Conservation (phyloP, 2,888 invertebrate genomes). For the Calameuta pallipes region DNA sequence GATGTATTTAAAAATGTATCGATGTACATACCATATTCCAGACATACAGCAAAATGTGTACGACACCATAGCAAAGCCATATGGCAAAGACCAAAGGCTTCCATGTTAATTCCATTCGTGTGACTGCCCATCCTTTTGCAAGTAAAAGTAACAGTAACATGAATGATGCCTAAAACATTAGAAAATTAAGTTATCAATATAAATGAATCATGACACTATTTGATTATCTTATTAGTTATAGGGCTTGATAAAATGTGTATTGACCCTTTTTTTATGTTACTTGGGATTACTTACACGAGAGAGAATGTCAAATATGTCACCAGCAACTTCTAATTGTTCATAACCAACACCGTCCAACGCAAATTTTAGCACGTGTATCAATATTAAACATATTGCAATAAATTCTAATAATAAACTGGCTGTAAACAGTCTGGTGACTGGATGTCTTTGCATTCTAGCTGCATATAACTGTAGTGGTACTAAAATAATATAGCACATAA, state of each 20-base stretch:
- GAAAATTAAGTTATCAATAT: background rate
- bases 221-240: constrained; percentile 6
- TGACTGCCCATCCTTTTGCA: constrained; percentile 98
- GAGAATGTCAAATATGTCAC: constrained; percentile 92
- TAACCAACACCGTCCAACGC: constrained; percentile 91
- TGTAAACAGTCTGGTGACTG: constrained; percentile 91
- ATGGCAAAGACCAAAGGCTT: constrained; percentile 86
- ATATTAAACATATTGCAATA: constrained; percentile 85
- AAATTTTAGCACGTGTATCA: constrained; percentile 90
- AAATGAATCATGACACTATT: constrained; percentile 14
- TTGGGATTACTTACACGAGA: constrained; percentile 78
- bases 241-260: background rate
- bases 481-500: constrained; percentile 86
- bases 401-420: constrained; percentile 88
- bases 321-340: constrained; percentile 83
- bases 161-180: constrained; percentile 80
- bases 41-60: constrained; percentile 91
- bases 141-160: constrained; percentile 91
- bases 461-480: constrained; percentile 93
- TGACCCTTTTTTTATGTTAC: constrained; percentile 18
- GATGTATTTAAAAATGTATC: background rate
- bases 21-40: constrained; percentile 91
- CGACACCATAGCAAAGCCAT: constrained; percentile 92
- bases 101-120: constrained; percentile 87
- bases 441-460: constrained; percentile 87